These are phyloP conservation scores for Macrotrachela quadricornifera DNA, from an alignment of 1,140 invertebrate species.

Conservation along the genomic window DNA sequence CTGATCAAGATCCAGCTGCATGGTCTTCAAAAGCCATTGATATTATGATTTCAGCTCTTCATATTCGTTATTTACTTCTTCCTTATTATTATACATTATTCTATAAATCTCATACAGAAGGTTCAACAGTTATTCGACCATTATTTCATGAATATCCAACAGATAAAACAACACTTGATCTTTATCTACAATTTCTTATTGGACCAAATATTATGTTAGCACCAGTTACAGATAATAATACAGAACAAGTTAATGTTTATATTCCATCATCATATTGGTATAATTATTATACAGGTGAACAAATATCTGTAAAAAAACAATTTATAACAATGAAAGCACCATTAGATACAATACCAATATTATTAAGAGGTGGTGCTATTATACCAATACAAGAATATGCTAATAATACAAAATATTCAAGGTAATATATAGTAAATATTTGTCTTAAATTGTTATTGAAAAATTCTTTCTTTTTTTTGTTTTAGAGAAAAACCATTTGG, in stretches of 20 bases:
- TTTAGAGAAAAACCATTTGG: slow-evolving; percentile 1
- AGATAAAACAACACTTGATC: slow-evolving; percentile 41
- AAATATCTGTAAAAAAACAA: too few relatives aligned
- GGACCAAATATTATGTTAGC: slow-evolving; percentile 49
- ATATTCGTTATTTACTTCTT: slow-evolving; percentile 46
- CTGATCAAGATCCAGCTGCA: slow-evolving; percentile 16
- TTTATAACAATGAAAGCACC: slow-evolving; percentile 9
- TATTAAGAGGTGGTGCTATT: slow-evolving; percentile 26
- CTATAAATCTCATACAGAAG: slow-evolving; percentile 44
- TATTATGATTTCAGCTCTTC: slow-evolving; percentile 41
- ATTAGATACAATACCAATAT: slow-evolving; percentile 21
- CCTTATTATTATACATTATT: slow-evolving; percentile 63
- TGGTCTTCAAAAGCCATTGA: slow-evolving; percentile 23
- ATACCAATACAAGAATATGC: slow-evolving; percentile 24
- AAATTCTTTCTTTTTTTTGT: too few relatives aligned
- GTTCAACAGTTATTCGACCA: slow-evolving; percentile 49
- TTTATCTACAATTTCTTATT: slow-evolving; percentile 59
- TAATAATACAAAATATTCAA: slow-evolving; percentile 16
- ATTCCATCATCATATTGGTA: slow-evolving; percentile 30
- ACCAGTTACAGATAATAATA: slow-evolving; percentile 36
- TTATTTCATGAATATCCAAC: slow-evolving; percentile 37
- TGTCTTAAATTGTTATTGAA: too few relatives aligned
- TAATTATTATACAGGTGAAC: slow-evolving; percentile 22
- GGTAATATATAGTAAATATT: not conserved
- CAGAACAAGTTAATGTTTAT: slow-evolving; percentile 13